Evolutionary conservation across 2,888 invertebrate genomes (phyloP).

Genomic region (Meiosimyza decipiens): DNA sequence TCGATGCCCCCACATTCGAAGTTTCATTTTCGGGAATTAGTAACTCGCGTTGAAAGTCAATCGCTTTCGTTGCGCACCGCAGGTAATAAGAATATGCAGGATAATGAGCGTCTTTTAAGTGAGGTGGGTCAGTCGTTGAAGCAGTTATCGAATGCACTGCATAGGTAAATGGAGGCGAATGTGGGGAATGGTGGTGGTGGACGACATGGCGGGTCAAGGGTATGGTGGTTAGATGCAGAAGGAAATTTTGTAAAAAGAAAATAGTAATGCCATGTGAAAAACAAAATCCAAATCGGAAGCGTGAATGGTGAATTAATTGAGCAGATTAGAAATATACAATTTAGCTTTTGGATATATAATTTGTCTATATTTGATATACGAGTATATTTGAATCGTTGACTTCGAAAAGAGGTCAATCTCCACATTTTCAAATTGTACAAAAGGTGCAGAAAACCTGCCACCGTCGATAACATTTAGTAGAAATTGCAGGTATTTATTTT

Average conservation of each 20-base stretch:
- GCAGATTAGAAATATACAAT: no score
- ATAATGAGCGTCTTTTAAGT: conserved; percentile 75
- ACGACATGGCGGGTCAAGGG: conserved; percentile 18
- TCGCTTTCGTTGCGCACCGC: conserved; percentile 76
- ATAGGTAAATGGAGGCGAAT: conserved; percentile 66
- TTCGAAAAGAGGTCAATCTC: no score
- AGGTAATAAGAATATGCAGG: conserved; percentile 76
- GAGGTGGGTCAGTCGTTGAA: conserved; percentile 72
- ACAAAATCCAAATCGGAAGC: no score
- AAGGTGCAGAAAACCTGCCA: no score
- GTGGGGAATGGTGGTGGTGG: conserved; percentile 49
- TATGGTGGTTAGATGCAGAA: conserved; percentile 59
- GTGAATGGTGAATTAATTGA: no score
- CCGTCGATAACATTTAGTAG: no score
- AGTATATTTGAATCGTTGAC: no score
- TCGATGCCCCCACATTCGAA: conserved; percentile 86
- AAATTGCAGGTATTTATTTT: no score
- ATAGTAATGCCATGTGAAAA: conserved; percentile 17
- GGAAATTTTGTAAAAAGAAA: conserved; percentile 61
- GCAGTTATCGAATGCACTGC: conserved; percentile 67
- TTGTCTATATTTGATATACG: no score
- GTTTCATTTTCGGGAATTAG: conserved; percentile 84
- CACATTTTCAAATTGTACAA: no score
- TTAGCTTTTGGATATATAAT: no score
- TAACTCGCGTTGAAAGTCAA: conserved; percentile 77